These are phyloP conservation scores for Andrena bucephala DNA, from an alignment of 2,888 invertebrate species.

Conservation along the genomic window DNA sequence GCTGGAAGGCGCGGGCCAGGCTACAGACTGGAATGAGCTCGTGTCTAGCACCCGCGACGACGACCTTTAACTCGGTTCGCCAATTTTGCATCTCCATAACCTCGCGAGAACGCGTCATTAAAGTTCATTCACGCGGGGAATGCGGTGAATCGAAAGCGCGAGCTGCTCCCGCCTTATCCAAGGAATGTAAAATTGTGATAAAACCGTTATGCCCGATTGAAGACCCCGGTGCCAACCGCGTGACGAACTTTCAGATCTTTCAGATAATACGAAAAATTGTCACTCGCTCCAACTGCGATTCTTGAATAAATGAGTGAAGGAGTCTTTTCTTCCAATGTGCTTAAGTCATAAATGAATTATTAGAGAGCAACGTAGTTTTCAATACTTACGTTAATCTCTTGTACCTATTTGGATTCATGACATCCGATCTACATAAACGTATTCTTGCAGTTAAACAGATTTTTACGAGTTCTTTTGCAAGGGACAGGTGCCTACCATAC, in stretches of 20 bases:
- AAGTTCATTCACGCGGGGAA: slow-evolving; percentile 70
- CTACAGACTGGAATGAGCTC: slow-evolving; percentile 67
- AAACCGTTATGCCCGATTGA: slow-evolving; percentile 52
- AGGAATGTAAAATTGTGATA: slow-evolving; percentile 58
- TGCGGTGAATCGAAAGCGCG: slow-evolving; percentile 67
- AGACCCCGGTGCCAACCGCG: slow-evolving; percentile 22
- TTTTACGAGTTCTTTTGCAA: too few species aligned
- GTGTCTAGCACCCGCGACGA: slow-evolving; percentile 69
- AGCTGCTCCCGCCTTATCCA: slow-evolving; percentile 45
- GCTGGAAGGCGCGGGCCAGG: slow-evolving; percentile 66
- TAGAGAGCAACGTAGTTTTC: too few species aligned
- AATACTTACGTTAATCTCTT: too few species aligned
- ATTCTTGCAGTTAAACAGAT: too few species aligned
- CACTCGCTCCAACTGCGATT: neutral
- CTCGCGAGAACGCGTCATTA: slow-evolving; percentile 70
- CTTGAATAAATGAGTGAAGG: neutral
- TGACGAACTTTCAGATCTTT: slow-evolving; percentile 18
- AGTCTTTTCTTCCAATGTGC: neutral
- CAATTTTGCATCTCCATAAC: slow-evolving; percentile 72
- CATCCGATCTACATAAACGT: too few species aligned
- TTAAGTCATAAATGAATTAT: neutral
- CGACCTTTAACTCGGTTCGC: slow-evolving; percentile 73
- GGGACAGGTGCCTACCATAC: too few species aligned
- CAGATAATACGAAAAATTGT: slow-evolving; percentile 20
- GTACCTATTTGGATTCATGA: too few species aligned